Conservation (phyloP, 2,113 vertebrate genomes). For the Camelus dromedarius region DNA sequence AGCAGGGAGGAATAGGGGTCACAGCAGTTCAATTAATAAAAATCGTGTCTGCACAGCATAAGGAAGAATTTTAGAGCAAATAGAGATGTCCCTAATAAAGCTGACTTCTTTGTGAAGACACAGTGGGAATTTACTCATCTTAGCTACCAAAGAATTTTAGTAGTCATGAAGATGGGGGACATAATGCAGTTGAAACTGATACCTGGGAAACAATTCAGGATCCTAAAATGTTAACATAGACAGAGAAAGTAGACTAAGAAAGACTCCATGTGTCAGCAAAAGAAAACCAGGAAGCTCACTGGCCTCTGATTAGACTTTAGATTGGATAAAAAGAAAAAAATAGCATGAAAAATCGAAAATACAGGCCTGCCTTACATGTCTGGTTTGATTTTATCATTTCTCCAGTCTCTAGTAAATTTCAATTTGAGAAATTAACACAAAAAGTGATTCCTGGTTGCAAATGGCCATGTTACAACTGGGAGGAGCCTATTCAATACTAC, state of each 20-base stretch:
- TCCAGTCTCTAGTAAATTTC: neutral
- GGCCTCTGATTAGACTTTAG: neutral
- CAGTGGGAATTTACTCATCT: neutral
- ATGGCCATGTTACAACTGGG: neutral
- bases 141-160: neutral
- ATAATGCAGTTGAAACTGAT: neutral
- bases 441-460: neutral
- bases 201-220: neutral
- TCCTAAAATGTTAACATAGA: neutral
- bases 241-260: neutral
- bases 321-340: neutral
- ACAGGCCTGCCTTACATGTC: neutral
- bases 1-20: neutral
- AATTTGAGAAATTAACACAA: neutral
- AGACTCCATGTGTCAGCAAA: neutral
- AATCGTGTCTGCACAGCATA: neutral
- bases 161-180: neutral
- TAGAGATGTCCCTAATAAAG: neutral
- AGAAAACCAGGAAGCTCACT: neutral
- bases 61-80: neutral
- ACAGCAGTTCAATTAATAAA: slow-evolving; percentile 23
- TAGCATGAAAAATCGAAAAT: neutral
- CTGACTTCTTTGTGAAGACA: slow-evolving; percentile 6
- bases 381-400: neutral
- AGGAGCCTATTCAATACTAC: neutral